Base-by-base conservation (phyloP, 2,888 invertebrate species). In the Cyrtodaria siliqua region DNA sequence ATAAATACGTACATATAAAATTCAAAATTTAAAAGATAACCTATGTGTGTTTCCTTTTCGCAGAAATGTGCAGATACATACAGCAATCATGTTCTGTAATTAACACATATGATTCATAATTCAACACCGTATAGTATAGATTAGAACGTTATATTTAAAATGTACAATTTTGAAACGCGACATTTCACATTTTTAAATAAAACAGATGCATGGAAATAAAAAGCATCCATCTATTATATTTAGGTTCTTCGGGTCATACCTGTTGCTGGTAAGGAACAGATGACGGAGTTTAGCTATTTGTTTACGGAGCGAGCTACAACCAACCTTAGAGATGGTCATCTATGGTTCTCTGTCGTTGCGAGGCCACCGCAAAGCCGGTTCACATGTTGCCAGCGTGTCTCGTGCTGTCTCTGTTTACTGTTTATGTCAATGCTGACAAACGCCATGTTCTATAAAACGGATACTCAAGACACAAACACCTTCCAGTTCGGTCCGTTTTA, bases 291-390 rank as follows among this genome's bases (percentile, higher is more conserved):
- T 79, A 84, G 88, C 9, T 93, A 94, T 82, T 86, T 94, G 64
- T 94, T 94, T 85, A 84, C 92, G 1, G 91, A 92, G 69, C 90
- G 89, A 40, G 89, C 93, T 6, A 89, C 91, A 47, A 92, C 92
- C 81, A 92, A 93, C 62, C 86, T 94, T 2, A 89, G 92, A 14
- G 94, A 94, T 75, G 94, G 93, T 4, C 94, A 94, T 84, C 86
- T 94, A 50, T 94, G 94, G 94, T 94, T 94, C 85, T 94, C 94
- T 0, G 93, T 94, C 4, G 92, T 94, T 71, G 91, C 93, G 33
- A 88, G 94, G 23, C 94, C 94, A 2, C 93, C 93, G 0, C 89
- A 92, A 55, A 93, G 93, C 60, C 89, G 94, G 18, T 94, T 94
- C 86, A 93, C 94, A 0, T 85, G 94, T 12, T 78, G 91, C 9